phyloP scores from a whole-genome alignment of 2,797 vertebrate species.

The Odontamblyopus lacepedii region DNA sequence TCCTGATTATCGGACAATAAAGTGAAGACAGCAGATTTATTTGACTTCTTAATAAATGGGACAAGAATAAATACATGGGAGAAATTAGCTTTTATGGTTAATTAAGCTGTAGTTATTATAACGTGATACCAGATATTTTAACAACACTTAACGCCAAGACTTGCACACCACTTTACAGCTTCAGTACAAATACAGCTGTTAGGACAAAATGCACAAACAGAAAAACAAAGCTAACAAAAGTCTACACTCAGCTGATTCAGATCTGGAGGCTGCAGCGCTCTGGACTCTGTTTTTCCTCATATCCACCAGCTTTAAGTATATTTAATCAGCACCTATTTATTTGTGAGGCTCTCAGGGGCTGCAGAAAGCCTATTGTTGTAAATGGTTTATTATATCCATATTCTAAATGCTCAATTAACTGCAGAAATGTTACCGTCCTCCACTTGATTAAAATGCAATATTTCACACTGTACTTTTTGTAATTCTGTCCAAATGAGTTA shows the following conservation, averaged over 20 bases:
- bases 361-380: neutral
- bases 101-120: too few species aligned
- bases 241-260: conserved; percentile 35
- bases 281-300: conserved; percentile 42
- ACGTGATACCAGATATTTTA: too few species aligned
- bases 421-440: neutral
- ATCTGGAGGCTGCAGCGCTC: conserved; percentile 19
- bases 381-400: neutral
- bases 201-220: conserved; percentile 1
- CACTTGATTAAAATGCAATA: neutral
- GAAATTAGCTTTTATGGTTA: too few species aligned
- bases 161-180: neutral
- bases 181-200: neutral
- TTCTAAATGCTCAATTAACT: neutral
- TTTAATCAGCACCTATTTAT: conserved; percentile 56
- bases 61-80: too few species aligned
- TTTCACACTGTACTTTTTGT: neutral
- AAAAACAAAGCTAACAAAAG: conserved; percentile 10
- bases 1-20: too few species aligned
- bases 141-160: too few species aligned
- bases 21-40: too few species aligned
- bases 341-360: conserved; percentile 48
- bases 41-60: too few species aligned
- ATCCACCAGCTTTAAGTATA: conserved; percentile 57
- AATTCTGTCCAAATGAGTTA: neutral